Percentiles rank a stretch among this genome's conserved stretches.
Evolutionary conservation across 30 jellyfish, hydroid and myxozoan genomes (phyloP).

Genomic region (Rhopilema esculentum): DNA sequence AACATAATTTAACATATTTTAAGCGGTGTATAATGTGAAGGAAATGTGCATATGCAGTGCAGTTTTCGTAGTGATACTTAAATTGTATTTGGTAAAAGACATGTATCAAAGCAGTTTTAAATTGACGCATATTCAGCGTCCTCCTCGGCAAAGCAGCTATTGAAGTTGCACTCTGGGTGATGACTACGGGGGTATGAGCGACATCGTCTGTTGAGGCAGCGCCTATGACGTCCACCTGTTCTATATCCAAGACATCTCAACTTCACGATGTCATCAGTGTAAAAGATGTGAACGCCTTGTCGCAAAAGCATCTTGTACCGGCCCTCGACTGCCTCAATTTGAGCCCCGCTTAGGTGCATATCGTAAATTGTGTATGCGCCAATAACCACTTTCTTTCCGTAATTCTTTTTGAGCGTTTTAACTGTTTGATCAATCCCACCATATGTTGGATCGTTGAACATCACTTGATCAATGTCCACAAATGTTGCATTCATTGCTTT

Average conservation of each 20-base stretch:
- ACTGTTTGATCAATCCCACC: constrained; percentile 35
- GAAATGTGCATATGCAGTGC: too few species aligned
- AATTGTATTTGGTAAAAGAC: too few species aligned
- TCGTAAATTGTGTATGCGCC: constrained; percentile 58
- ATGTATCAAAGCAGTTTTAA: too few species aligned
- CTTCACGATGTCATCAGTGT: constrained; percentile 27
- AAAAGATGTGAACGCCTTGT: neutral
- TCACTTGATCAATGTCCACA: constrained; percentile 22
- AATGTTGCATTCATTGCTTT: constrained; percentile 51
- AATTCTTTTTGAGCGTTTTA: constrained; percentile 30
- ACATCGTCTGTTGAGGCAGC: neutral
- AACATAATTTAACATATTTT: too few species aligned
- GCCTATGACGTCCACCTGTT: neutral
- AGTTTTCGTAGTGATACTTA: too few species aligned
- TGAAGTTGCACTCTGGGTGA: neutral
- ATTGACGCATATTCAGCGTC: too few species aligned
- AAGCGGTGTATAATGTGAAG: too few species aligned
- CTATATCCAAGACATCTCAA: neutral
- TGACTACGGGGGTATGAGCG: neutral
- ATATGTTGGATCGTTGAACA: constrained; percentile 27
- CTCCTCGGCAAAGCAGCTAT: neutral
- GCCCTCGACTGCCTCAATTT: neutral
- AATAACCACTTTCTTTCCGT: constrained; percentile 14
- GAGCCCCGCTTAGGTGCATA: constrained; percentile 10
- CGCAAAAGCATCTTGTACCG: neutral